Conservation (phyloP, 1,140 invertebrate species). For the Drosophila burlai region DNA sequence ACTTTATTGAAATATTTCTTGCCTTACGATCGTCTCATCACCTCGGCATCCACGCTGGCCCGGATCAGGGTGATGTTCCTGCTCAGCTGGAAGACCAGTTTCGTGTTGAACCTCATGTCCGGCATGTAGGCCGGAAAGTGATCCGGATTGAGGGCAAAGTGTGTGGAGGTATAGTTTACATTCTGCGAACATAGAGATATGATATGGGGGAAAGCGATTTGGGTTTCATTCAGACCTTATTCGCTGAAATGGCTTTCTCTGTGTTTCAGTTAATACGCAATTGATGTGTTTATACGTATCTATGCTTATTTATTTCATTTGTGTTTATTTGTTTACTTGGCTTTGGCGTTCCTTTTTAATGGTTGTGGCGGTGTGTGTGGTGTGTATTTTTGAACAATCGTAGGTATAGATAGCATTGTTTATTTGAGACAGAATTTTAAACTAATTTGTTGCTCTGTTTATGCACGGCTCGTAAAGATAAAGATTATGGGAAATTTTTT, state of each 20-base stretch:
- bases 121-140: conserved; percentile 69
- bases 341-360: conserved; percentile 5
- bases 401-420: conserved; percentile 25
- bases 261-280: conserved; percentile 41
- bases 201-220: conserved; percentile 22
- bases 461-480: conserved; percentile 22
- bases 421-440: conserved; percentile 30
- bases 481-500: conserved; percentile 17
- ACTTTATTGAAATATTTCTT: conserved; percentile 29
- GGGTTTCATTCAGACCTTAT: conserved; percentile 38
- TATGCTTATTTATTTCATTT: conserved; percentile 26
- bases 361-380: conserved; percentile 7
- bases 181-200: conserved; percentile 38
- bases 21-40: conserved; percentile 39
- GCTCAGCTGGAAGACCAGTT: conserved; percentile 38
- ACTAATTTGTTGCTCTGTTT: conserved; percentile 32
- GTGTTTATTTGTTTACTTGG: conserved; percentile 26
- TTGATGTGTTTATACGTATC: conserved; percentile 28
- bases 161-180: conserved; percentile 56
- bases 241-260: conserved; percentile 22
- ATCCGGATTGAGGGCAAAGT: conserved; percentile 69
- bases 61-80: conserved; percentile 36
- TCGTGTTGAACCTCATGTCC: conserved; percentile 68
- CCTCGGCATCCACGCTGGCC: conserved; percentile 57
- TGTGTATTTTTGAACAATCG: conserved; percentile 33